phyloP scores from a whole-genome alignment of 2,888 invertebrate genomes.

The Yponomeuta cagnagella region DNA sequence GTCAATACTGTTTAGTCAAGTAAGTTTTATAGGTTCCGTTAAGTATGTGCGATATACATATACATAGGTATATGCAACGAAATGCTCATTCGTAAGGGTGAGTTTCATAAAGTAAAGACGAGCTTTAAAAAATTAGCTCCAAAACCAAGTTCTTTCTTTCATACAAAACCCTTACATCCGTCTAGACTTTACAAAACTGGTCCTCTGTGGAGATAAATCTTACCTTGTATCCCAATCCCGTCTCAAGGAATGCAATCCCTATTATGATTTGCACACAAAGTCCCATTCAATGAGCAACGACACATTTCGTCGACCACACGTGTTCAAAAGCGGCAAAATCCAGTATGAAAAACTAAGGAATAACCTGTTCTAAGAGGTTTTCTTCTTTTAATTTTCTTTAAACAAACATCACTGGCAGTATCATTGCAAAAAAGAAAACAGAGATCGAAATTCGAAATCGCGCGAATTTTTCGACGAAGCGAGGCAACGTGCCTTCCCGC shows the following conservation, averaged over 20 bases:
- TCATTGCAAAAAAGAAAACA: background rate
- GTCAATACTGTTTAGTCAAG: no score
- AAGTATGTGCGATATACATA: no score
- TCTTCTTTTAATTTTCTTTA: background rate
- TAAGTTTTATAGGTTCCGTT: no score
- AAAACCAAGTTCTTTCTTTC: background rate
- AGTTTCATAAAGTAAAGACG: background rate
- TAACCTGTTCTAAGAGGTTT: background rate
- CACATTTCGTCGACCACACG: constrained; percentile 37
- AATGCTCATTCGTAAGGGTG: background rate
- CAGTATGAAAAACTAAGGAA: background rate
- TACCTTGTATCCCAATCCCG: constrained; percentile 49
- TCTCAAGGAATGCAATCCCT: constrained; percentile 53
- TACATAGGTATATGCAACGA: no score
- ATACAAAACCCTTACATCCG: background rate
- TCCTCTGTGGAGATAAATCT: constrained; percentile 31
- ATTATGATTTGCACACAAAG: constrained; percentile 47
- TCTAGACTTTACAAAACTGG: background rate
- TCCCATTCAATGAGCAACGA: constrained; percentile 43
- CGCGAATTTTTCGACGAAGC: constrained; percentile 10
- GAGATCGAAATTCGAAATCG: constrained; percentile 22
- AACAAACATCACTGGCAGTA: background rate
- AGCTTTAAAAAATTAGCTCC: background rate
- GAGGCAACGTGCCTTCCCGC: constrained; percentile 59
- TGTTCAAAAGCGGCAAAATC: constrained; percentile 19